phyloP scores from a whole-genome alignment of 53 echinoderm and acorn worm genomes.

The Actinopyga echinites region DNA sequence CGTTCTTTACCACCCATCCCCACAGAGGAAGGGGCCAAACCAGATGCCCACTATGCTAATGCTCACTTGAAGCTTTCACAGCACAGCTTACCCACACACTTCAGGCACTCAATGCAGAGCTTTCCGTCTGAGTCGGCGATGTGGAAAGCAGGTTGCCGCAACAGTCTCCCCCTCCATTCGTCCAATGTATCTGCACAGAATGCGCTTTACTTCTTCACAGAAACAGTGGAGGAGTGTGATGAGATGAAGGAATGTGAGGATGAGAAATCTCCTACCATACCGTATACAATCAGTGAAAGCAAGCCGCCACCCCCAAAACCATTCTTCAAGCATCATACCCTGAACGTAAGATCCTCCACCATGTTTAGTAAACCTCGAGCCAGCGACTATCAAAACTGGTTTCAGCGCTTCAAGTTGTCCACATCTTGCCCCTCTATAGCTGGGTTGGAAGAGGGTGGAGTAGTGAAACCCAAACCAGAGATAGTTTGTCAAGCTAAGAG shows the following conservation, averaged over 20 bases:
- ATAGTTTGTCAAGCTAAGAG: not conserved
- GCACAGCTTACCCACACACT: not conserved
- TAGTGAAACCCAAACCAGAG: not conserved
- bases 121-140: not conserved
- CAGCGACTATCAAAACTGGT: constrained; percentile 33
- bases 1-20: constrained; percentile 10
- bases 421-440: constrained; percentile 1
- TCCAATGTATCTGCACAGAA: constrained; percentile 26
- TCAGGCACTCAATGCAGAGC: not conserved
- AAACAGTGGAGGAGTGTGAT: not conserved
- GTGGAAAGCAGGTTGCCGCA: constrained; percentile 9
- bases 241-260: not conserved
- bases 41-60: constrained; percentile 12
- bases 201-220: constrained; percentile 27
- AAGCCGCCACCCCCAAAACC: not conserved
- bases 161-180: not conserved
- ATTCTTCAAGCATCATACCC: not conserved
- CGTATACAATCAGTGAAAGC: not conserved
- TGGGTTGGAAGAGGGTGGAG: constrained; percentile 3
- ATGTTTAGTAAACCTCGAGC: not conserved
- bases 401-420: constrained; percentile 17
- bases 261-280: not conserved
- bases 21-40: not conserved
- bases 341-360: constrained; percentile 11
- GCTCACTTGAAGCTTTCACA: constrained; percentile 8